Percentiles rank a stretch among this genome's conserved stretches.
These are phyloP conservation scores for Engraulis encrasicolus DNA, from an alignment of 2,113 vertebrate genomes.

Conservation along the genomic window DNA sequence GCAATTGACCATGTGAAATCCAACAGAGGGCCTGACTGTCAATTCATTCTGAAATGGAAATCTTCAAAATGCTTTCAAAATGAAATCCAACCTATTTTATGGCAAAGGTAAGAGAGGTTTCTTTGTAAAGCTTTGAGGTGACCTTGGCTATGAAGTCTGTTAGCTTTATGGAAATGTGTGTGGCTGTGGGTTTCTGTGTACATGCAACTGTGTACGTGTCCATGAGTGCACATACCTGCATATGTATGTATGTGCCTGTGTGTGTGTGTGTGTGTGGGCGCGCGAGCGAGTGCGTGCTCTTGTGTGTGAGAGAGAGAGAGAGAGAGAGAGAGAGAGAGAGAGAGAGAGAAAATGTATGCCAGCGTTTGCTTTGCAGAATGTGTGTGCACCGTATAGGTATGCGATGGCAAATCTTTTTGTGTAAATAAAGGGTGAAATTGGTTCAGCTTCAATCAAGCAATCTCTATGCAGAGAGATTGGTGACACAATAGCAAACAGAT, in stretches of 20 bases:
- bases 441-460: conserved; percentile 71
- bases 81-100: conserved; percentile 13
- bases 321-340: no score
- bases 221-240: no score
- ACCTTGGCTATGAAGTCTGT: conserved; percentile 43
- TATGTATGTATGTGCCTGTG: no score
- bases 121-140: conserved; percentile 47
- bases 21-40: conserved; percentile 38
- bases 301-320: no score
- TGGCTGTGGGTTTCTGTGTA: no score
- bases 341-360: no score
- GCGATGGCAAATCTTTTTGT: conserved; percentile 53
- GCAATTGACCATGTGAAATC: neutral
- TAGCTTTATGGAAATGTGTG: conserved; percentile 38
- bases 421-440: conserved; percentile 70
- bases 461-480: conserved; percentile 64
- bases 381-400: neutral
- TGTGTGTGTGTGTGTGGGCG: no score
- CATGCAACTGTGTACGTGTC: no score
- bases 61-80: conserved; percentile 45
- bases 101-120: conserved; percentile 40
- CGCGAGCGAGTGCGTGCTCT: no score
- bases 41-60: conserved; percentile 39
- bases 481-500: conserved; percentile 56
- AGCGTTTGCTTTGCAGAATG: neutral